phyloP scores from a whole-genome alignment of 2,113 vertebrate species.

The Saguinus imperator region DNA sequence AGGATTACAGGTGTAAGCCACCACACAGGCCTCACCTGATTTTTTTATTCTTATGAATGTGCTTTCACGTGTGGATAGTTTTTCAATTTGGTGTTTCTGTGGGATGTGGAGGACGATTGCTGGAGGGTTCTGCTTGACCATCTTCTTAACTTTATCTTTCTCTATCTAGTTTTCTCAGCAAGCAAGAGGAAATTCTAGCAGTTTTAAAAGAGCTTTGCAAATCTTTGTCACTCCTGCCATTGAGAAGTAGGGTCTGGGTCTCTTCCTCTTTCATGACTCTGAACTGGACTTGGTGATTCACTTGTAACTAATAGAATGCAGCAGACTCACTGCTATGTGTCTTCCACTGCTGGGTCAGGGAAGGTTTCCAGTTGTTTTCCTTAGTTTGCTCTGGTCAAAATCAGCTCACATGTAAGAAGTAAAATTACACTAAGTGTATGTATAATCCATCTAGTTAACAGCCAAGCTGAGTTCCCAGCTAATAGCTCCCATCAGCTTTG shows the following conservation, averaged over 20 bases:
- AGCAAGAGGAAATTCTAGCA: neutral
- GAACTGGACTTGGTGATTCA: neutral
- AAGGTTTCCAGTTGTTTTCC: neutral
- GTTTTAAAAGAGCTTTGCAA: neutral
- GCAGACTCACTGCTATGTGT: neutral
- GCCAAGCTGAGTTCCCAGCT: neutral
- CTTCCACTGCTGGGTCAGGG: neutral
- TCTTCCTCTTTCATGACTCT: neutral
- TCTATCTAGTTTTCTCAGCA: neutral
- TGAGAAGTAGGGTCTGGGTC: neutral
- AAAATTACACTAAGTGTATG: neutral
- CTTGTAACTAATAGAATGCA: neutral
- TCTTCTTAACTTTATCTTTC: neutral
- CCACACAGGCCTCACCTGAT: rapidly evolving
- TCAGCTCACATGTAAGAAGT: neutral
- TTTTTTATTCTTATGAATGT: too few relatives aligned
- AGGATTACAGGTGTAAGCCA: too few relatives aligned
- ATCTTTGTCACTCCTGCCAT: neutral
- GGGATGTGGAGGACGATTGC: too few relatives aligned
- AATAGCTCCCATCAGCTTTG: neutral
- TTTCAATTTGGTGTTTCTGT: too few relatives aligned
- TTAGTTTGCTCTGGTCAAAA: neutral
- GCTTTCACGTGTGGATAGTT: too few relatives aligned
- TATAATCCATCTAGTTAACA: neutral
- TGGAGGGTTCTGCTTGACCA: too few relatives aligned